A percentile compares a stretch with the other conserved stretches of the same genome.
These are phyloP conservation scores for Luperina nickerlii DNA, from an alignment of 2,888 invertebrate genomes.

Conservation along the genomic window DNA sequence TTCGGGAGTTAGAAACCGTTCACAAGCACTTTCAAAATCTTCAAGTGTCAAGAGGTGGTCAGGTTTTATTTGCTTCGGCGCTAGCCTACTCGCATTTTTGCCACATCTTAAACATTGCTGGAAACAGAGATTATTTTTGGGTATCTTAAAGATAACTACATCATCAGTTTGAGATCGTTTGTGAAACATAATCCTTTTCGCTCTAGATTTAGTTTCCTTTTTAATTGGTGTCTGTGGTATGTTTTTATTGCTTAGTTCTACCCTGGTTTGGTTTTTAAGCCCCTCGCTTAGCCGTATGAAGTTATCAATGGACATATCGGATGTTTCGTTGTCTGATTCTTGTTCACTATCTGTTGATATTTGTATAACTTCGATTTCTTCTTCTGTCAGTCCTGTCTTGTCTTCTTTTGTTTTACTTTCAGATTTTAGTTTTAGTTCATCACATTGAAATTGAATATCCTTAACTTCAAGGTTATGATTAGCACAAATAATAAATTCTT, in stretches of 20 bases:
- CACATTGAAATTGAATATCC: constrained; percentile 9
- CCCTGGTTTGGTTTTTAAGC: constrained; percentile 8
- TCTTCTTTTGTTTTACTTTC: constrained; percentile 4
- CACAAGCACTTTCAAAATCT: constrained; percentile 28
- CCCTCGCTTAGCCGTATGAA: neutral
- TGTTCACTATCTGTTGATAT: neutral
- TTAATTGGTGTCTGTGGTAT: constrained; percentile 11
- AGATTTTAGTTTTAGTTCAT: constrained; percentile 3
- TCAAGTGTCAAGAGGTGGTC: neutral
- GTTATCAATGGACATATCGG: constrained; percentile 13
- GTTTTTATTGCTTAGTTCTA: neutral
- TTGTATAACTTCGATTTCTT: neutral
- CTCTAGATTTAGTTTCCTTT: neutral
- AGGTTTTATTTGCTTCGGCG: neutral
- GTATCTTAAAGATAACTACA: constrained; percentile 13
- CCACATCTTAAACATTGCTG: constrained; percentile 41
- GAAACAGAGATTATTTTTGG: constrained; percentile 19
- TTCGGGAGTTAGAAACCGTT: constrained; percentile 14
- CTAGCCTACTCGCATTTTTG: constrained; percentile 12
- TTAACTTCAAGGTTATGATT: neutral
- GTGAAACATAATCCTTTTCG: neutral
- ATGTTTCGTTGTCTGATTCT: neutral
- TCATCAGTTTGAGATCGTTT: constrained; percentile 26
- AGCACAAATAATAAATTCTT: neutral
- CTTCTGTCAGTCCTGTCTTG: neutral